Conservation (phyloP, 2,797 vertebrate species). For the Sebastes itinus region DNA sequence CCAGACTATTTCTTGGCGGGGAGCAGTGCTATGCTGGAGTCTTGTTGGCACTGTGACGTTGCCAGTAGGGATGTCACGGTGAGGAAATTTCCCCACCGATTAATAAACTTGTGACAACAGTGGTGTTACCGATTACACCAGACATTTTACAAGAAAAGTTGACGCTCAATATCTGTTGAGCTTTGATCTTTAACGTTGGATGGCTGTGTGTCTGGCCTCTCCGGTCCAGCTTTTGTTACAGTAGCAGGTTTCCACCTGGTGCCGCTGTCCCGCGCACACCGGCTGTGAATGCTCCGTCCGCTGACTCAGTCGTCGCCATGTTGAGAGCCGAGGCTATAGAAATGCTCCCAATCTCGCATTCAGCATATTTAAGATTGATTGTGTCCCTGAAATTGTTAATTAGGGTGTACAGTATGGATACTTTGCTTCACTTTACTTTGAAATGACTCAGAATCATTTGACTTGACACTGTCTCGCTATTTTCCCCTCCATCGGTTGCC, state of each 20-base stretch:
- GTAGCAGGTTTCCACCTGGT: too few relatives aligned
- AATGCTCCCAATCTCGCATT: background rate
- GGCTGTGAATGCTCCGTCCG: background rate
- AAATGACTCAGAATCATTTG: background rate
- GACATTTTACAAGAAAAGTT: background rate
- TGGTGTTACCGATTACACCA: background rate
- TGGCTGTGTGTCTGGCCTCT: background rate
- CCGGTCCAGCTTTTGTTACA: background rate
- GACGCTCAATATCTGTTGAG: background rate
- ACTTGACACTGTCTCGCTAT: background rate
- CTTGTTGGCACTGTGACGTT: background rate
- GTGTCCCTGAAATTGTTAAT: background rate
- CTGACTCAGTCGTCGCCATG: too few relatives aligned
- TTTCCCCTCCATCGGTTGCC: constrained; percentile 20
- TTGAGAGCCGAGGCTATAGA: background rate
- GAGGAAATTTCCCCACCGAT: too few relatives aligned
- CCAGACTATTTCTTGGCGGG: background rate
- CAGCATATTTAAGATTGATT: background rate
- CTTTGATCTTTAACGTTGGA: background rate
- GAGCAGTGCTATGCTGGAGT: background rate
- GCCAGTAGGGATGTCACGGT: background rate
- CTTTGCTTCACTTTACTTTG: background rate
- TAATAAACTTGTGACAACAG: too few relatives aligned
- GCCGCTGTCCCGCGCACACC: too few relatives aligned
- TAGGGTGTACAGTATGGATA: background rate